Evolutionary conservation across 2,888 invertebrate species (phyloP).

Genomic region (Drosophila subsilvestris): DNA sequence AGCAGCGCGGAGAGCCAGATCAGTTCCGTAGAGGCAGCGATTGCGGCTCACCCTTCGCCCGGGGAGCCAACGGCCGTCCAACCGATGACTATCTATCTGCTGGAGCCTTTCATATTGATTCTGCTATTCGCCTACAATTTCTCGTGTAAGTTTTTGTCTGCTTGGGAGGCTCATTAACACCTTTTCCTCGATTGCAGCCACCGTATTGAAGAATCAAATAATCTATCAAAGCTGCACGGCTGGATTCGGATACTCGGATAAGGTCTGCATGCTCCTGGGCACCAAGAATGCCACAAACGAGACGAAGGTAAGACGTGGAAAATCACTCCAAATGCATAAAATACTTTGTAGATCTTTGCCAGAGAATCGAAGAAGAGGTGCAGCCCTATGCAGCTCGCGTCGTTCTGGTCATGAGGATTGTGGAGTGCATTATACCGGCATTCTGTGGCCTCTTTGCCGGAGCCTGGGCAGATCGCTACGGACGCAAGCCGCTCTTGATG

Average conservation of each 20-base stretch:
- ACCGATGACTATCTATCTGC: constrained; percentile 51
- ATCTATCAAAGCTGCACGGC: constrained; percentile 88
- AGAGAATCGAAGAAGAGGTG: constrained; percentile 85
- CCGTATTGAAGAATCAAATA: constrained; percentile 87
- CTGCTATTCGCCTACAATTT: constrained; percentile 81
- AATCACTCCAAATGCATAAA: too few species aligned
- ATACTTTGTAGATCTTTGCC: not conserved
- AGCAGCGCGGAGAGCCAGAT: constrained; percentile 27
- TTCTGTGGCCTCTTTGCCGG: constrained; percentile 89
- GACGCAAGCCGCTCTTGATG: constrained; percentile 89
- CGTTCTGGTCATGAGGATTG: constrained; percentile 86
- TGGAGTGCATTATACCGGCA: constrained; percentile 87
- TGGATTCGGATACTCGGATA: constrained; percentile 85
- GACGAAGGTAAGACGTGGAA: constrained; percentile 74
- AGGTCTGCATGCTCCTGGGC: constrained; percentile 85
- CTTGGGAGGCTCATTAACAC: not conserved
- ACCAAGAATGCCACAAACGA: constrained; percentile 85
- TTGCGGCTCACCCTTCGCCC: not conserved
- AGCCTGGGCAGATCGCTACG: constrained; percentile 91
- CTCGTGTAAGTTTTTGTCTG: constrained; percentile 68
- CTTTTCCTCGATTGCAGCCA: constrained; percentile 59
- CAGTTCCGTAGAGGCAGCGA: constrained; percentile 5
- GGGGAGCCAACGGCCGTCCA: not conserved
- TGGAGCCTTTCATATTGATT: constrained; percentile 79
- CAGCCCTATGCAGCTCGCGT: constrained; percentile 88